Percentiles rank a stretch among this genome's conserved stretches.
Evolutionary conservation across 2,797 vertebrate species (phyloP).

Genomic region (Macropus fuliginosus): DNA sequence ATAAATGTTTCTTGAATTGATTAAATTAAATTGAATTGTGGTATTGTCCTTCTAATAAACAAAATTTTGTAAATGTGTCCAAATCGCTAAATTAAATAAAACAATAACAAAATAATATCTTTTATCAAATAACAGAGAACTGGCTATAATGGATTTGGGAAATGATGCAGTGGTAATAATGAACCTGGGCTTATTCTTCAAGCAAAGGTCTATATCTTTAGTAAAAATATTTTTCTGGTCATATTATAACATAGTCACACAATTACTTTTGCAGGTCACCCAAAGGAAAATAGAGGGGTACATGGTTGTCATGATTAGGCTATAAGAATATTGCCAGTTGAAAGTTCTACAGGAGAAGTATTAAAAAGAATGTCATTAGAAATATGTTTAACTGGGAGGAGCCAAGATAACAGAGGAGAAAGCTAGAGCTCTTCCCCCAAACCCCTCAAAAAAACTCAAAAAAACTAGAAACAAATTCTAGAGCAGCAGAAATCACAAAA

Average conservation of each 20-base stretch:
- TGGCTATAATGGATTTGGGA: not conserved
- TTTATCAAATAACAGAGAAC: not conserved
- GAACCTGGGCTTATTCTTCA: not conserved
- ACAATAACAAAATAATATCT: not conserved
- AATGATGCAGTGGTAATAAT: not conserved
- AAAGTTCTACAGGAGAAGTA: not conserved
- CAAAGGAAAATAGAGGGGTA: not conserved
- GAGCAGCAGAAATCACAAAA: no score
- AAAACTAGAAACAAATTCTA: no score
- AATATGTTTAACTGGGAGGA: not conserved
- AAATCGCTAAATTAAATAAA: not conserved
- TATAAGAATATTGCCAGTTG: not conserved
- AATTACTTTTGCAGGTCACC: not conserved
- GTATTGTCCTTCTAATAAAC: not conserved
- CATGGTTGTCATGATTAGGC: not conserved
- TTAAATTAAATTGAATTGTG: not conserved
- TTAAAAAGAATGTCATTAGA: not conserved
- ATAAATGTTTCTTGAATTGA: not conserved
- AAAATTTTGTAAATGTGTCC: not conserved
- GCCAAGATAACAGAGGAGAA: no score
- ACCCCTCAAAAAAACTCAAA: no score
- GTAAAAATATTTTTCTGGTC: not conserved
- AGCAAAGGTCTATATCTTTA: not conserved
- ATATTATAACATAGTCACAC: not conserved
- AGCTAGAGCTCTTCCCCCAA: no score